phyloP scores from a whole-genome alignment of 2,797 vertebrate genomes.

The Zalophus californianus region DNA sequence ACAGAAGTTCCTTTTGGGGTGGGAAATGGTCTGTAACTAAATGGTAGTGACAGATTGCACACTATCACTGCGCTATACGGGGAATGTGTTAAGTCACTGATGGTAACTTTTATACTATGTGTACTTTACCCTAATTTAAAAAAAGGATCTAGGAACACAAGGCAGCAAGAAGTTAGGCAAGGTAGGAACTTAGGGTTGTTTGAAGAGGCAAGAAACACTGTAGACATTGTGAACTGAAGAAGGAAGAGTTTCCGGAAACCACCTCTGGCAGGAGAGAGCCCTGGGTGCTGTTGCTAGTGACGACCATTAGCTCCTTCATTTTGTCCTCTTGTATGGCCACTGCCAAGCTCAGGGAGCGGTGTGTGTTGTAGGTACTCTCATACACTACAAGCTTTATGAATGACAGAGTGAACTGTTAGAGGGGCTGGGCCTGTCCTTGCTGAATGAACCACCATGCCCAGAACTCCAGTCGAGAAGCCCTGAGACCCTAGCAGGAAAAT shows the following conservation, averaged over 20 bases:
- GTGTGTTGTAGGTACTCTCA: background rate
- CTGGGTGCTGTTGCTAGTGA: background rate
- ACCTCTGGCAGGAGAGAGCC: background rate
- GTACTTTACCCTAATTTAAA: background rate
- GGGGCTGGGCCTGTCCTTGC: background rate
- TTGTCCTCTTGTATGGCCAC: background rate
- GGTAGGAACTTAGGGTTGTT: background rate
- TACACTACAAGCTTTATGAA: background rate
- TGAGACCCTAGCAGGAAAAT: background rate
- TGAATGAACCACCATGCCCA: background rate
- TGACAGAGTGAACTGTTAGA: background rate
- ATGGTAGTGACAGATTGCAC: background rate
- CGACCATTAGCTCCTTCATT: background rate
- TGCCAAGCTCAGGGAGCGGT: background rate
- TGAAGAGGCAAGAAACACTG: background rate
- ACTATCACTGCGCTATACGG: background rate
- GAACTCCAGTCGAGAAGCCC: background rate
- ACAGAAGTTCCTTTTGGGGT: background rate
- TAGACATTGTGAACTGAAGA: background rate
- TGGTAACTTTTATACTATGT: background rate
- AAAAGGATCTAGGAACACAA: background rate
- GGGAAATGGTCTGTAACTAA: background rate
- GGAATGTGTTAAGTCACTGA: background rate
- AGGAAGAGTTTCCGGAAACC: background rate
- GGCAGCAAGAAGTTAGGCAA: background rate